A percentile compares a stretch with the other conserved stretches of the same genome.
Conservation (phyloP, 2,888 invertebrate genomes). For the Enoplolaimus lenunculus region DNA sequence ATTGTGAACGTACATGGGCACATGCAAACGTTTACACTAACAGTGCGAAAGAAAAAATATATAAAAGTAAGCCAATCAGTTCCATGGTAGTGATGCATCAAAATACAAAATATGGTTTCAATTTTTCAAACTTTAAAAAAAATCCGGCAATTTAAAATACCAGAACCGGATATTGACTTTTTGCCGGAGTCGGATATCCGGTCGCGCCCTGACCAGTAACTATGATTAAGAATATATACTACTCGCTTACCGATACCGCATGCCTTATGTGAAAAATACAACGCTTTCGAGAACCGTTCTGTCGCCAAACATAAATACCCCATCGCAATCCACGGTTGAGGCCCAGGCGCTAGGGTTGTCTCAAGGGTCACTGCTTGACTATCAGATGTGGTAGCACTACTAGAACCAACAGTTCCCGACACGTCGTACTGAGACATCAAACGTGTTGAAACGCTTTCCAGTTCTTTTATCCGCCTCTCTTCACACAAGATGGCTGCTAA, state of each 20-base stretch:
- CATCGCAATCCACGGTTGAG: slow-evolving; percentile 42
- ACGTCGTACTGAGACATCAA: slow-evolving; percentile 29
- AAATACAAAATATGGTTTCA: background rate
- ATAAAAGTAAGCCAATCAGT: too few species aligned
- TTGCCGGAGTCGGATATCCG: too few species aligned
- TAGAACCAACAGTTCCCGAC: background rate
- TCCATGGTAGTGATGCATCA: too few species aligned
- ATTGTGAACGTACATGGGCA: too few species aligned
- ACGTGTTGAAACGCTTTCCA: slow-evolving; percentile 39
- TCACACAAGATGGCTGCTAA: slow-evolving; percentile 37
- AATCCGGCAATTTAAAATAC: too few species aligned
- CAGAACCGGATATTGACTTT: too few species aligned
- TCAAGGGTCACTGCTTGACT: too few species aligned
- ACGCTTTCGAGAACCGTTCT: slow-evolving; percentile 36
- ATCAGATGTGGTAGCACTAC: slow-evolving; percentile 35
- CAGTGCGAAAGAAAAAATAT: too few species aligned
- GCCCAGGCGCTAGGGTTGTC: slow-evolving; percentile 26
- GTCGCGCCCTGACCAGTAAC: too few species aligned
- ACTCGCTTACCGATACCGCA: background rate
- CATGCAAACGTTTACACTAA: too few species aligned
- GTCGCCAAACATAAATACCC: slow-evolving; percentile 40
- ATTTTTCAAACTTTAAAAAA: too few species aligned
- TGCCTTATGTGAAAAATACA: slow-evolving; percentile 44
- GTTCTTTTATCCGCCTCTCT: slow-evolving; percentile 34
- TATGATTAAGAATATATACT: background rate